Conservation (phyloP, 2,797 vertebrate species). For the Hydrolagus colliei region DNA sequence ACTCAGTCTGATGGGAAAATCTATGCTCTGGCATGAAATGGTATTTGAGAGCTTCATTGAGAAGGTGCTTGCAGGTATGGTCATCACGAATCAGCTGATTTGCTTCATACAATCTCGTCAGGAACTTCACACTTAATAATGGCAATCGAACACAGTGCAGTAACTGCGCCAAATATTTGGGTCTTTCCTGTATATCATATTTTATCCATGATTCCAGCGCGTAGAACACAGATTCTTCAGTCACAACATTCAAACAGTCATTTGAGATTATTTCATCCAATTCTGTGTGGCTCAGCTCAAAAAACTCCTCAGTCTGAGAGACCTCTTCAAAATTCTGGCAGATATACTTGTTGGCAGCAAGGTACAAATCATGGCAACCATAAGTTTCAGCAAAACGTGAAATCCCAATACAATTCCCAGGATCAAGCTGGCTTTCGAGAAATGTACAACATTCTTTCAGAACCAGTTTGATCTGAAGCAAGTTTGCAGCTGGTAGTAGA, state of each 20-base stretch:
- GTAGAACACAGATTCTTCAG: constrained; percentile 88
- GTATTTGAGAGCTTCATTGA: constrained; percentile 96
- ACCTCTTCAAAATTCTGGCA: constrained; percentile 96
- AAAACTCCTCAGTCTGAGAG: constrained; percentile 90
- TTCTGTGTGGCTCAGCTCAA: constrained; percentile 84
- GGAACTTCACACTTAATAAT: constrained; percentile 91
- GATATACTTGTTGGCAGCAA: constrained; percentile 89
- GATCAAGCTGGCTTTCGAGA: constrained; percentile 89
- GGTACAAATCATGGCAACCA: constrained; percentile 86
- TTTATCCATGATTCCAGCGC: constrained; percentile 95
- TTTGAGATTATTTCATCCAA: constrained; percentile 93
- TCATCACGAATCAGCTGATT: constrained; percentile 97
- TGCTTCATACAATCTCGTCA: constrained; percentile 90
- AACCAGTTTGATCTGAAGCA: constrained; percentile 92
- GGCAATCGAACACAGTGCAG: constrained; percentile 92
- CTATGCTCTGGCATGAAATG: constrained; percentile 98
- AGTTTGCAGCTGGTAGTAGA: constrained; percentile 90
- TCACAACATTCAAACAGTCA: constrained; percentile 90
- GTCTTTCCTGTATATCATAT: constrained; percentile 84
- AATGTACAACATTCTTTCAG: constrained; percentile 94
- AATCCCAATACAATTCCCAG: constrained; percentile 97
- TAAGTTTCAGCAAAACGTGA: constrained; percentile 96
- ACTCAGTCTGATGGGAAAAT: constrained; percentile 86
- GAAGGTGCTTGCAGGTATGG: constrained; percentile 89
- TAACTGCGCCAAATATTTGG: constrained; percentile 85